Percentiles rank a stretch among this genome's conserved stretches.
phyloP scores from a whole-genome alignment of 2,113 vertebrate species.

The Gymnorhina tibicen region DNA sequence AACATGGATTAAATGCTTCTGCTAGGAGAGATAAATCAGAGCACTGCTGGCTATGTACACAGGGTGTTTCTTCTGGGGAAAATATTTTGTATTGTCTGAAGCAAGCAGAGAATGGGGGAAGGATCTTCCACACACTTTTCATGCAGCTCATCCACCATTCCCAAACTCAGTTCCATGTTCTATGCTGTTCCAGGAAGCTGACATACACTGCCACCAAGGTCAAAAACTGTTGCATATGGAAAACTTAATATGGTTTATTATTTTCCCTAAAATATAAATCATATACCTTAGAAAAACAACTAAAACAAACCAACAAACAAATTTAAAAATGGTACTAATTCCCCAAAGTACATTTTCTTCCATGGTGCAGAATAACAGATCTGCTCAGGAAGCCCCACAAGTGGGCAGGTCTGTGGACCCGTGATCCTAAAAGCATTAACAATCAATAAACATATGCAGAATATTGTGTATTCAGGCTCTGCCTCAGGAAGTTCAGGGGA shows the following conservation, averaged over 20 bases:
- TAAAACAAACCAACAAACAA: not conserved
- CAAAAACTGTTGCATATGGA: not conserved
- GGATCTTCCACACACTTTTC: not conserved
- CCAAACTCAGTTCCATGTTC: not conserved
- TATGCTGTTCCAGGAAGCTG: not conserved
- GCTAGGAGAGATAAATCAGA: not conserved
- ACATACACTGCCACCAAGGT: not conserved
- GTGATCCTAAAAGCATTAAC: not conserved
- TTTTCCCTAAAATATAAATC: not conserved
- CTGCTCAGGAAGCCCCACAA: not conserved
- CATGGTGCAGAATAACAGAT: not conserved
- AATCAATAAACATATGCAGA: not conserved
- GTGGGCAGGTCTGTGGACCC: not conserved
- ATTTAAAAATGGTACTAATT: not conserved
- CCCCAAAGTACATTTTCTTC: not conserved
- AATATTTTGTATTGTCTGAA: not conserved
- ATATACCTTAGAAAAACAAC: not conserved
- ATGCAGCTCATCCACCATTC: not conserved
- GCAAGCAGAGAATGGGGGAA: not conserved
- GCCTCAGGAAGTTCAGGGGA: not conserved
- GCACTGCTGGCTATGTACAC: not conserved
- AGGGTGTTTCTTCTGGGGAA: not conserved
- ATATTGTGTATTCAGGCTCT: not conserved
- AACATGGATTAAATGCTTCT: not conserved
- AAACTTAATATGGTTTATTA: not conserved